phyloP scores from a whole-genome alignment of 2,113 vertebrate species.

The Eulemur macaco region DNA sequence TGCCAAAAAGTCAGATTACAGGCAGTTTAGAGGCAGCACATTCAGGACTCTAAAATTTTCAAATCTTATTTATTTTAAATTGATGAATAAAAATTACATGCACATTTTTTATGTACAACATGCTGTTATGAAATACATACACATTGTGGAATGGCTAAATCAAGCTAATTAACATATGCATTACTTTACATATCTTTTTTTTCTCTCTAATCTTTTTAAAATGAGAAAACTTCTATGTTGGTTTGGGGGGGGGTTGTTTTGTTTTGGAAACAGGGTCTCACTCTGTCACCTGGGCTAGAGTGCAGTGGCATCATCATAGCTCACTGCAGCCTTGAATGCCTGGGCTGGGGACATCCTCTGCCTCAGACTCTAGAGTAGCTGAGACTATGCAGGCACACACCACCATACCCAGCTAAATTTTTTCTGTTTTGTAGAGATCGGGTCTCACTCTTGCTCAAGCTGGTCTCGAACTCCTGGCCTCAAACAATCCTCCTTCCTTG shows the following conservation, averaged over 20 bases:
- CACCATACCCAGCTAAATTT: no score
- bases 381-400: background rate
- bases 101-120: background rate
- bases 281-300: no score
- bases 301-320: no score
- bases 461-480: no score
- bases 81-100: background rate
- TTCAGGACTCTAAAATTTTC: slow-evolving; percentile 5
- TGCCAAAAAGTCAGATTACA: slow-evolving; percentile 23
- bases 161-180: background rate
- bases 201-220: background rate
- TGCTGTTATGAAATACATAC: background rate
- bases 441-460: no score
- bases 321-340: background rate
- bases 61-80: background rate
- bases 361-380: background rate
- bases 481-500: no score
- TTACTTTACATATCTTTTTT: background rate
- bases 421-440: no score
- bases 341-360: background rate
- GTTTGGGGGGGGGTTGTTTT: no score
- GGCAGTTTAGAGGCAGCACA: background rate
- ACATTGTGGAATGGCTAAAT: background rate
- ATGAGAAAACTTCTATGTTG: background rate
- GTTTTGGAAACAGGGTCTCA: no score